These are phyloP conservation scores for Vanessa cardui DNA, from an alignment of 2,888 invertebrate species.

Conservation along the genomic window DNA sequence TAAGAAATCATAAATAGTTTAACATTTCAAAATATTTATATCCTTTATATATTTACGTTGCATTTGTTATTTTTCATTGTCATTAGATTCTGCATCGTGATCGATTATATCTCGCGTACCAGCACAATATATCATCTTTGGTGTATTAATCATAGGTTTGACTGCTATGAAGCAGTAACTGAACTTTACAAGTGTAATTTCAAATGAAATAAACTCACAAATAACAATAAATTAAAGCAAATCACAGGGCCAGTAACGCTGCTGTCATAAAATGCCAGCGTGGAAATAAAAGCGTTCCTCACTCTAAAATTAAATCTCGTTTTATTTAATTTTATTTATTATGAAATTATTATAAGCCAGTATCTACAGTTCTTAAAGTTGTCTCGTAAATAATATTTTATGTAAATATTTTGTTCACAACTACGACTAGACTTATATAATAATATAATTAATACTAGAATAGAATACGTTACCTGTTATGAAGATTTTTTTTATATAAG, in stretches of 20 bases:
- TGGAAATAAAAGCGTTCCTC: constrained; percentile 16
- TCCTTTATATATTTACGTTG: no score
- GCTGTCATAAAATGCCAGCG: constrained; percentile 33
- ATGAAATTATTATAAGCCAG: constrained; percentile 56
- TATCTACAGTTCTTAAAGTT: constrained; percentile 55
- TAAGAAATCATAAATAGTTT: no score
- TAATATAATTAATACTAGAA: no score
- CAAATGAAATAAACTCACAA: constrained; percentile 29
- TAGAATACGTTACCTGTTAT: no score
- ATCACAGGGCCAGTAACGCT: constrained; percentile 32
- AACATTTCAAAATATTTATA: no score
- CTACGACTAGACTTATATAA: constrained; percentile 7
- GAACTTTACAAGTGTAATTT: constrained; percentile 16
- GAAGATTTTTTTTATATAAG: no score
- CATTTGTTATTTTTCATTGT: no score
- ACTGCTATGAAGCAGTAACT: background rate
- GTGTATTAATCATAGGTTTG: background rate
- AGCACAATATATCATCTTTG: constrained; percentile 14
- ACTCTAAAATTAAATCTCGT: constrained; percentile 37
- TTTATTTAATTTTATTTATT: constrained; percentile 44
- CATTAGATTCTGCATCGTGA: no score
- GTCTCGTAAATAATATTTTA: constrained; percentile 61
- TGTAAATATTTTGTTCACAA: constrained; percentile 42
- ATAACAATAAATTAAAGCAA: constrained; percentile 29
- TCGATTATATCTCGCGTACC: no score